Base-by-base conservation (phyloP, 2,888 invertebrate species). In the Endotricha flammealis region DNA sequence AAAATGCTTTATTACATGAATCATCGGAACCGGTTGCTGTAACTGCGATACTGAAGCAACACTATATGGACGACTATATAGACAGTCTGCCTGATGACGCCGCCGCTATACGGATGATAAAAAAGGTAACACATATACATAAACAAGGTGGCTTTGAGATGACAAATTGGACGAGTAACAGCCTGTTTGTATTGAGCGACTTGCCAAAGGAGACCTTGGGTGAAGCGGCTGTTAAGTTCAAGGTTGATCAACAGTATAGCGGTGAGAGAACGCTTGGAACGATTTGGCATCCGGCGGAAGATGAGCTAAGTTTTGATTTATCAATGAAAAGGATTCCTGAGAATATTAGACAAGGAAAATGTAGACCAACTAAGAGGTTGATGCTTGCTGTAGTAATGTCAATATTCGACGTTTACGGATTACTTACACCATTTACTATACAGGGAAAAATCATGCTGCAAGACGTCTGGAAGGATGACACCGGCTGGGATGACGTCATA, bases 1-100 rank as follows among this genome's bases (percentile, higher is more conserved):
- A 45, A 13, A 50, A 50, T 36, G 52, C 52, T 0, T 7, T 7
- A n/a, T 17, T 23, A 1, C 47, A 17, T 29, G 34, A 42, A 9
- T 32, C 38, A 13, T 12, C 31, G 2, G 7, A 24, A 20, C 48
- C 48, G 0, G 31, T 22, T 9, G 47, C 53, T 0, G 48, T 41
- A 0, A 14, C 30, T 6, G 50, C 50, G 1, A 50, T 52, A 4
- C 9, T 8, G 0, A 37, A 44, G 0, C 20, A 32, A 1, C 50
- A 50, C 14, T 53, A 49, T 7, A 39, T 51, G 37, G 53, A 53
- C 24, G 56, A 56, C 20, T 55, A 48, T 30, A 43, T 57, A 14
- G 45, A 52, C 9, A 48, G 51, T 16, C 12, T 27, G 12, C 27
- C 27, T 1, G 12, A 12, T 10, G 27, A 27, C 8, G n/a, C 9